Base-by-base conservation (phyloP, 2,797 vertebrate species). In the Macropus fuliginosus region DNA sequence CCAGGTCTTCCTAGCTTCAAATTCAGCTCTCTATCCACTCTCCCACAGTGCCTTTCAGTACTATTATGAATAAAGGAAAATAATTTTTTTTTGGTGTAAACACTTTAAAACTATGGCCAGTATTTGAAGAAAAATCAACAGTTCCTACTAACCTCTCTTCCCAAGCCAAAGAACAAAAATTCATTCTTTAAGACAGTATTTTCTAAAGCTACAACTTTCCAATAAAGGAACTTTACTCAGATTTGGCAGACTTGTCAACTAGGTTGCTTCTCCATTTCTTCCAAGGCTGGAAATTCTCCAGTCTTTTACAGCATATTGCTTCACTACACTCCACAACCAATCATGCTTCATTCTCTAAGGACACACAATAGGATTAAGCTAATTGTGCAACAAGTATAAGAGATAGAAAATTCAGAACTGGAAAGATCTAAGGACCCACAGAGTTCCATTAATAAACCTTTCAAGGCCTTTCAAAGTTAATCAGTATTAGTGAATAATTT, bases 161-260 rank as follows among this genome's bases (percentile, higher is more conserved):
- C 89, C 62, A 54, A 93, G 54, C n/a, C 87, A 66, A 93, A 52
- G 91, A 95, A 95, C 92, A 40, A 91, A 96, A 55, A 40, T 89
- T 90, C 91, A 55, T 55, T 97, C 54, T n/a, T 74, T 18, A n/a
- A 74, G 34, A 2, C 1, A 52, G 89, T 31, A 94, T 57, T 57
- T 57, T 57, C 24, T 89, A 91, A 59, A 11, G 55, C 92, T 96
- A 90, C 92, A 93, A 91, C 66, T 95, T 95, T 92, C 59, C 92
- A 92, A 91, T 74, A 94, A 55, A 89, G 57, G 91, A 92, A 96
- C 91, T 34, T 57, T 46, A n/a, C 55, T 28, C 14, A 57, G 12
- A 59, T 31, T 34, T 16, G 31, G 29, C 34, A 89, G 90, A 95
- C 40, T 62, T 93, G 62, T 92, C 81, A 92, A 94, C 46, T 34